Conservation (phyloP, 1,140 invertebrate genomes). For the Episyrphus balteatus region DNA sequence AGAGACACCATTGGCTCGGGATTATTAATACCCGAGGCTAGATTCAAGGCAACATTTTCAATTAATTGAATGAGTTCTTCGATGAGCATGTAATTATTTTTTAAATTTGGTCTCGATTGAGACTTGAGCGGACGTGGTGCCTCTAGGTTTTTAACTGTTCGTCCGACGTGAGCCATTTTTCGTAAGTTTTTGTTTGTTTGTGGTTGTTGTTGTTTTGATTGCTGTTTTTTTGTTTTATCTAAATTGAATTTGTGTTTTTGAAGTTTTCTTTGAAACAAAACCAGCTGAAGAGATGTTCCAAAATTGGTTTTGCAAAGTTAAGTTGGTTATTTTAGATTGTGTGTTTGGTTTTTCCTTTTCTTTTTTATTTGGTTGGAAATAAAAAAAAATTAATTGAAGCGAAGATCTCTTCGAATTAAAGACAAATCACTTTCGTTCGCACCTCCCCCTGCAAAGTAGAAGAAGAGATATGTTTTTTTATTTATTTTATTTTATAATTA, state of each 20-base stretch:
- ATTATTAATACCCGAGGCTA: slow-evolving; percentile 45
- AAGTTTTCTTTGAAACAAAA: background rate
- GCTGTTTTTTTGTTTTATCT: background rate
- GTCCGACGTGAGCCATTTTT: slow-evolving; percentile 35
- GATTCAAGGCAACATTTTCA: slow-evolving; percentile 54
- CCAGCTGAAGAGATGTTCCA: too few species aligned
- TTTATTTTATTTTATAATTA: too few species aligned
- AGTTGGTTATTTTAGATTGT: background rate
- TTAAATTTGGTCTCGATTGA: slow-evolving; percentile 34
- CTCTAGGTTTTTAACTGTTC: slow-evolving; percentile 57
- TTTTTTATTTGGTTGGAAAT: background rate
- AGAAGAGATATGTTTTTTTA: too few species aligned
- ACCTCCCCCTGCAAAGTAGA: slow-evolving; percentile 1
- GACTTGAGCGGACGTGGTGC: slow-evolving; percentile 60
- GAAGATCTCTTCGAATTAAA: background rate
- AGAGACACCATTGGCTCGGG: slow-evolving; percentile 28
- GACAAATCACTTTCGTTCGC: background rate
- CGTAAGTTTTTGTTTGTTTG: background rate
- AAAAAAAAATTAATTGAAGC: background rate
- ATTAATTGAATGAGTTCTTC: slow-evolving; percentile 60
- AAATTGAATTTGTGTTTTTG: background rate
- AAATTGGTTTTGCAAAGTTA: background rate
- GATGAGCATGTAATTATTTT: slow-evolving; percentile 36
- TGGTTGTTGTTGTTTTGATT: background rate
- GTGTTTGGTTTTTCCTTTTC: background rate